Conservation (phyloP, 2,888 invertebrate genomes). For the Drosophila neotestacea region DNA sequence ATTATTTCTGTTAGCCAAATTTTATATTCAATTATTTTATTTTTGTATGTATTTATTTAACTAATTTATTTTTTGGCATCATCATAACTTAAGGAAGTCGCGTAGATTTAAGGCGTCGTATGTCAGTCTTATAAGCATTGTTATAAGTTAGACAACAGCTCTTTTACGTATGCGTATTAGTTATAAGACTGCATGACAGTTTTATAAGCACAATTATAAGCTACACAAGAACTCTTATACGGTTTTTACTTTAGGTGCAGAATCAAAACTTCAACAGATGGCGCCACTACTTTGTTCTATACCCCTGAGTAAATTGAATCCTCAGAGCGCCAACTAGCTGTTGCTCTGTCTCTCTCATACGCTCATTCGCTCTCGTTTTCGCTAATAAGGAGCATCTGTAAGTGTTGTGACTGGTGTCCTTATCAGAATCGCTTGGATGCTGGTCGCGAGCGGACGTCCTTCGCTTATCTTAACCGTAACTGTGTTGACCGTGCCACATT, state of each 20-base stretch:
- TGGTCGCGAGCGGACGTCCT: conserved; percentile 65
- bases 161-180: background rate
- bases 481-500: background rate
- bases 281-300: conserved; percentile 33
- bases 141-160: background rate
- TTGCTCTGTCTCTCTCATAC: background rate
- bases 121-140: background rate
- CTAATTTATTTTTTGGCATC: no score
- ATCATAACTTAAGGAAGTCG: background rate
- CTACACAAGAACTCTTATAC: background rate
- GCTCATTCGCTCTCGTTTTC: background rate
- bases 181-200: background rate
- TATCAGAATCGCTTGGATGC: conserved; percentile 77
- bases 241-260: background rate
- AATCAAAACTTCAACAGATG: conserved; percentile 20
- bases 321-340: conserved; percentile 7
- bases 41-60: no score
- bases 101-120: background rate
- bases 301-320: background rate
- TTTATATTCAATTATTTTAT: no score
- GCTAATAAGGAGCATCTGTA: conserved; percentile 4
- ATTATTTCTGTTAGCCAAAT: no score
- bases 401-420: conserved; percentile 53
- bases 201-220: conserved; percentile 5
- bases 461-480: conserved; percentile 12